A percentile compares a stretch with the other conserved stretches of the same genome.
Conservation (phyloP, 2,888 invertebrate genomes). For the Coelinius sp. region DNA sequence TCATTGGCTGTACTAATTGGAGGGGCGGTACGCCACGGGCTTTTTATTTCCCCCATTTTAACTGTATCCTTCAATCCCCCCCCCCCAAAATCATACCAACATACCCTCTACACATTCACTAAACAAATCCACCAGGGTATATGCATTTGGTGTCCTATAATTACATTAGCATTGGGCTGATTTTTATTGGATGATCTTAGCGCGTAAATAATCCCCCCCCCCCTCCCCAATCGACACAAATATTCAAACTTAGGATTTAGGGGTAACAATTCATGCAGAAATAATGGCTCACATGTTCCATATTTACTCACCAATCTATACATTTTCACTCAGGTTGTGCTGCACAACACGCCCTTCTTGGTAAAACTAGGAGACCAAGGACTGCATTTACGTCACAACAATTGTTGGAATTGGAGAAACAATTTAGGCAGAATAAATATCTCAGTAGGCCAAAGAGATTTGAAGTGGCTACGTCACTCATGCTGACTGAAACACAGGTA, state of each 20-base stretch:
- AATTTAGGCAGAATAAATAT: slow-evolving; percentile 99
- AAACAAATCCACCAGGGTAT: slow-evolving; percentile 63
- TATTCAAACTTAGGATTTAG: neutral
- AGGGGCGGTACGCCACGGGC: slow-evolving; percentile 59
- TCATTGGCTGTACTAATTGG: slow-evolving; percentile 66
- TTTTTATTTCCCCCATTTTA: slow-evolving; percentile 30
- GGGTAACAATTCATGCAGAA: neutral
- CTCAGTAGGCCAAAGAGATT: slow-evolving; percentile 97
- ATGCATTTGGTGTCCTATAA: slow-evolving; percentile 59
- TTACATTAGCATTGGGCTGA: slow-evolving; percentile 70
- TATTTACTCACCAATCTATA: slow-evolving; percentile 20
- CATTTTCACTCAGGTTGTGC: slow-evolving; percentile 72
- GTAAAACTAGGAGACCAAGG: slow-evolving; percentile 92
- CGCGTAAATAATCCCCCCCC: slow-evolving; percentile 15
- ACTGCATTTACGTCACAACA: slow-evolving; percentile 99
- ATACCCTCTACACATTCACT: slow-evolving; percentile 37
- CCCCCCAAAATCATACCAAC: slow-evolving; percentile 43
- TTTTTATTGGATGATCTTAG: slow-evolving; percentile 64
- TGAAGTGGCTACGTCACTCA: slow-evolving; percentile 97
- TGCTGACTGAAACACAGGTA: slow-evolving; percentile 99
- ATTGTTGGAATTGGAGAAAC: slow-evolving; percentile 96
- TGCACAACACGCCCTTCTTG: slow-evolving; percentile 83
- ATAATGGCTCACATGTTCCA: slow-evolving; percentile 2
- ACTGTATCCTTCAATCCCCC: slow-evolving; percentile 2
- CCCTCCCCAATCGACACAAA: neutral